Conservation (phyloP, 2,113 vertebrate genomes). For the Myanophis thanlyinensis region DNA sequence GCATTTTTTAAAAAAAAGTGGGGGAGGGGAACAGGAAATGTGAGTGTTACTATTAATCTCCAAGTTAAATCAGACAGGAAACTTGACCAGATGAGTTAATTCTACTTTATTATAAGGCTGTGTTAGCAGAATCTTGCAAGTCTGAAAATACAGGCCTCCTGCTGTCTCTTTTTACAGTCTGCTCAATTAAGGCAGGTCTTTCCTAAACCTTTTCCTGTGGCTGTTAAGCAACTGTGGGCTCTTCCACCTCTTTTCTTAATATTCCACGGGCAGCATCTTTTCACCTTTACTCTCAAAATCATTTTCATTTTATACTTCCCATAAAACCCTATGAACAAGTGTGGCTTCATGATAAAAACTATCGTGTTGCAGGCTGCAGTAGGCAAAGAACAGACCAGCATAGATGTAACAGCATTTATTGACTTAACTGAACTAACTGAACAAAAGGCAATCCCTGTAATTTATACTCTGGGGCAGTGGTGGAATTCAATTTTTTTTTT, state of each 20-base stretch:
- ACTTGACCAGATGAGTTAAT: not conserved
- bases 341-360: too few species aligned
- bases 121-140: not conserved
- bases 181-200: not conserved
- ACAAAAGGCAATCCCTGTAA: too few species aligned
- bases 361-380: too few species aligned
- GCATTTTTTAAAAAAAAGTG: not conserved
- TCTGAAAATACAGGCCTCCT: not conserved
- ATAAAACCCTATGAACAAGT: not conserved
- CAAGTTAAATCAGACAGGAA: not conserved
- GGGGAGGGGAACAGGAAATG: fast-evolving
- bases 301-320: not conserved
- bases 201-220: not conserved
- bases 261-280: not conserved
- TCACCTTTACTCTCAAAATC: not conserved
- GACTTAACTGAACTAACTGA: too few species aligned
- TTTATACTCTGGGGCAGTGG: too few species aligned
- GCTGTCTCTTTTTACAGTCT: not conserved
- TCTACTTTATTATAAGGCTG: not conserved
- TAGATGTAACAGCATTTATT: too few species aligned
- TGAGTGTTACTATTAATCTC: not conserved
- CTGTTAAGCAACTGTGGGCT: not conserved
- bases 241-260: not conserved
- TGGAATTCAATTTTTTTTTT: too few species aligned
- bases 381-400: too few species aligned